Percentiles rank a stretch among this genome's conserved stretches.
Conservation (phyloP, 2,797 vertebrate genomes). For the Scolopax bukidnonensis region DNA sequence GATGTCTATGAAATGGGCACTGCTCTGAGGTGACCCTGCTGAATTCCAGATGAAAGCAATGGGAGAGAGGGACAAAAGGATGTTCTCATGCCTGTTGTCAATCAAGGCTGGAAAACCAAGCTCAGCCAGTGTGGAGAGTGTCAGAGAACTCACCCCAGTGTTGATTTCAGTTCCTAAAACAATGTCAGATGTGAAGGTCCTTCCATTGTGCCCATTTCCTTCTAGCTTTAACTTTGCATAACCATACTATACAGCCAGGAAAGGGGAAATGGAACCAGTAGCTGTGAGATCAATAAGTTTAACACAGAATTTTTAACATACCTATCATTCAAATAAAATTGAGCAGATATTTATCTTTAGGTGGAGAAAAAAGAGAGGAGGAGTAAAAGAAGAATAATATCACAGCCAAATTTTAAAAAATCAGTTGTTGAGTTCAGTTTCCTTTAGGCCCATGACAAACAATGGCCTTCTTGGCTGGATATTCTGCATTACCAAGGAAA, state of each 20-base stretch:
- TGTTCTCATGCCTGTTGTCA: not conserved
- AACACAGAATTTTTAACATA: not conserved
- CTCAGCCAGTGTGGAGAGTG: not conserved
- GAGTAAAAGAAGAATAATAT: not conserved
- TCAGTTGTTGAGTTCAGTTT: not conserved
- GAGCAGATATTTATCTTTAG: not conserved
- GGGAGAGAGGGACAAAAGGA: not conserved
- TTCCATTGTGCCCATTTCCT: not conserved
- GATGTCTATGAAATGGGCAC: not conserved
- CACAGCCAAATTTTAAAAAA: not conserved
- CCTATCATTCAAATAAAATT: not conserved
- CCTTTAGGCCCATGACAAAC: not conserved
- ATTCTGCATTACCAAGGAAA: not conserved
- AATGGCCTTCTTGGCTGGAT: not conserved
- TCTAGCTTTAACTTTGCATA: constrained; percentile 30
- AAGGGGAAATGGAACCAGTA: constrained; percentile 23
- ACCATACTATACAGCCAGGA: not conserved
- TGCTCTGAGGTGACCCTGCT: not conserved
- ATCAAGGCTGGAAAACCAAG: not conserved
- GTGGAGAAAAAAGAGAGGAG: not conserved
- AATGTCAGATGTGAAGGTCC: not conserved
- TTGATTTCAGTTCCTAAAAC: constrained; percentile 31
- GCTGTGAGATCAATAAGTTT: not conserved
- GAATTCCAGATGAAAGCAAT: not conserved
- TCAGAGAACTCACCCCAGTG: not conserved